Conservation (phyloP, 2,888 invertebrate species). For the Microplitis deprimator region DNA sequence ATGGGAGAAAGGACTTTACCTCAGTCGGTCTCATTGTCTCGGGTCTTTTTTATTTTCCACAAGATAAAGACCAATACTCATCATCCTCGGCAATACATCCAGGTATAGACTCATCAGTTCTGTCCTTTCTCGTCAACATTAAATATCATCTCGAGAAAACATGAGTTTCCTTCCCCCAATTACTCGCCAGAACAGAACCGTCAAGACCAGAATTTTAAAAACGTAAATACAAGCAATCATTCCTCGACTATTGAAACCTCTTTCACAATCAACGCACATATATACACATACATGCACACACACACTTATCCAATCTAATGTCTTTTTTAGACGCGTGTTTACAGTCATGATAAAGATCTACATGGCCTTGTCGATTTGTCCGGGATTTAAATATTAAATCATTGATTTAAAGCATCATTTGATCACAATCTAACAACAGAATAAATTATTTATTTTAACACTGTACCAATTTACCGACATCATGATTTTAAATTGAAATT, state of each 20-base stretch:
- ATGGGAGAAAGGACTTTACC: slow-evolving; percentile 10
- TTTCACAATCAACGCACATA: not conserved
- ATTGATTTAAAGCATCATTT: slow-evolving; percentile 26
- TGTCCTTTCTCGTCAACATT: slow-evolving; percentile 9
- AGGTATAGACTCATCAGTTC: not conserved
- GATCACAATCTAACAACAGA: slow-evolving; percentile 29
- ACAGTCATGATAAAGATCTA: slow-evolving; percentile 39
- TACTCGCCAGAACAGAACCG: not conserved
- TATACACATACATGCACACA: not conserved
- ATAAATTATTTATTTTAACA: slow-evolving; percentile 20
- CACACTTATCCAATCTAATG: not conserved
- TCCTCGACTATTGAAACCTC: too few species aligned
- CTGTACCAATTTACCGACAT: slow-evolving; percentile 5
- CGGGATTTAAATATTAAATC: slow-evolving; percentile 36
- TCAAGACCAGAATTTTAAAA: too few species aligned
- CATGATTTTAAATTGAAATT: slow-evolving; percentile 21
- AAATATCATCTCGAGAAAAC: slow-evolving; percentile 42
- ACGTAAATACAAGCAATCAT: too few species aligned
- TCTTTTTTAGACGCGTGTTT: slow-evolving; percentile 35
- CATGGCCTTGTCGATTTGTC: slow-evolving; percentile 7
- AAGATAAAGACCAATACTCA: not conserved
- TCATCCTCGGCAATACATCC: not conserved
- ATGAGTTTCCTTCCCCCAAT: slow-evolving; percentile 41
- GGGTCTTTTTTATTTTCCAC: slow-evolving; percentile 18
- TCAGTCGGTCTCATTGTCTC: slow-evolving; percentile 23